Conservation (phyloP, 2,888 invertebrate species). For the Conops quadrifasciatus region DNA sequence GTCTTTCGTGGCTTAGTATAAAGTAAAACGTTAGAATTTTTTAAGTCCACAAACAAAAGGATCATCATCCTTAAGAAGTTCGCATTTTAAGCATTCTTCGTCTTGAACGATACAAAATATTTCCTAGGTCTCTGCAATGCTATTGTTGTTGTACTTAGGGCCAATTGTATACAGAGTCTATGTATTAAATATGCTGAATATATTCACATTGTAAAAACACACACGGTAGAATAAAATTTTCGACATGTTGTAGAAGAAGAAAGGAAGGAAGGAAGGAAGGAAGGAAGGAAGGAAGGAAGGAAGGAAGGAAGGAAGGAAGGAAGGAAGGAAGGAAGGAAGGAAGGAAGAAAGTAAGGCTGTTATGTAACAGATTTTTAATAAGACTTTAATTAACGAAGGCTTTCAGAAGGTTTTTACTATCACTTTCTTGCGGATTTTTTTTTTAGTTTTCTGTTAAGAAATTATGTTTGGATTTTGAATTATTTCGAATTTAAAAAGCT, state of each 20-base stretch:
- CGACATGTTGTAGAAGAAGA: background rate
- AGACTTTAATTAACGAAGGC: constrained; percentile 13
- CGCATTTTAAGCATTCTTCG: constrained; percentile 11
- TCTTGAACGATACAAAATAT: too few species aligned
- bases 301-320: background rate
- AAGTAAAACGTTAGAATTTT: constrained; percentile 25
- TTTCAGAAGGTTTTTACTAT: constrained; percentile 19
- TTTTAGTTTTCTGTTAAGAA: too few species aligned
- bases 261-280: background rate
- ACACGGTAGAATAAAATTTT: too few species aligned
- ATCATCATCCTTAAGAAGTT: constrained; percentile 32
- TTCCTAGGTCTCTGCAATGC: too few species aligned
- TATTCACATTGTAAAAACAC: too few species aligned
- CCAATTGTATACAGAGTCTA: too few species aligned
- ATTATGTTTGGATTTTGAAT: too few species aligned
- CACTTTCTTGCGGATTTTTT: constrained; percentile 22
- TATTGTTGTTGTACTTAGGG: background rate
- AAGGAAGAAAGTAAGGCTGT: too few species aligned
- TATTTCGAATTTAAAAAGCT: too few species aligned
- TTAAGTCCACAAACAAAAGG: constrained; percentile 36
- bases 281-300: background rate
- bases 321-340: too few species aligned
- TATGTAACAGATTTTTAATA: too few species aligned
- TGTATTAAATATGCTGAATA: constrained; percentile 13
- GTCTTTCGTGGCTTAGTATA: constrained; percentile 5